Evolutionary conservation across 2,797 vertebrate species (phyloP), one percentile per base, ranked within the genome.

Genomic region (Pterois miles): DNA sequence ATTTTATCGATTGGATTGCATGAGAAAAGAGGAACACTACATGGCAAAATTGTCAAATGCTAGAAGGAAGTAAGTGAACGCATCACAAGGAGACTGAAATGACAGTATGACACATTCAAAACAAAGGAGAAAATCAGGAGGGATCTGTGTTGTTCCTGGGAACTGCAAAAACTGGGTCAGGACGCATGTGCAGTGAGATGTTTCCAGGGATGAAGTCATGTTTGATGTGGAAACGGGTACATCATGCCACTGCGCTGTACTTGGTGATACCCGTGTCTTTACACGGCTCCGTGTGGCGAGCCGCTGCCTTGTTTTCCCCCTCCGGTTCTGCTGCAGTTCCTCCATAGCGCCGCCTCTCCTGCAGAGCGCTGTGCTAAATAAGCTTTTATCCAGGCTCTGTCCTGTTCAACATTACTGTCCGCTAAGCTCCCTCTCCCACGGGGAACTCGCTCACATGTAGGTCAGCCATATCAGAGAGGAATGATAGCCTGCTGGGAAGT

Each of bases 391-490:
- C 59, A 46, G 78, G 74, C 81, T 64, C 14, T 60, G 38, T 5
- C 57, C 57, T 76, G 79, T 65, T 80, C 72, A 68, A 73, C 65
- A 36, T 71, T 63, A 48, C 63, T 64, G 71, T 70, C 83, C 4
- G 57, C 76, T 81, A 20, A 86, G 78, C 80, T 67, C 56, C 54
- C 36, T 71, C 82, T 86, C 85, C 85, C 53, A 59, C 27, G 2
- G 89, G 83, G 74, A 78, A 40, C 76, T 77, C 25, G 29, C 83
- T 82, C 84, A 88, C 87, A 91, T 91, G 85, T 93, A 91, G 91
- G 91, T 92, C 91, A 93, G 77, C 80, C 86, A 57, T 76, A 89
- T 92, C 89, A 89, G 78, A 89, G 52, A 82, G 77, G 58, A 77
- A 80, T 70, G 82, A 63, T 23, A 57, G 71, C 87, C 77, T 81